Evolutionary conservation across 2,888 invertebrate genomes (phyloP).

Genomic region (Ptychoptera contaminata): DNA sequence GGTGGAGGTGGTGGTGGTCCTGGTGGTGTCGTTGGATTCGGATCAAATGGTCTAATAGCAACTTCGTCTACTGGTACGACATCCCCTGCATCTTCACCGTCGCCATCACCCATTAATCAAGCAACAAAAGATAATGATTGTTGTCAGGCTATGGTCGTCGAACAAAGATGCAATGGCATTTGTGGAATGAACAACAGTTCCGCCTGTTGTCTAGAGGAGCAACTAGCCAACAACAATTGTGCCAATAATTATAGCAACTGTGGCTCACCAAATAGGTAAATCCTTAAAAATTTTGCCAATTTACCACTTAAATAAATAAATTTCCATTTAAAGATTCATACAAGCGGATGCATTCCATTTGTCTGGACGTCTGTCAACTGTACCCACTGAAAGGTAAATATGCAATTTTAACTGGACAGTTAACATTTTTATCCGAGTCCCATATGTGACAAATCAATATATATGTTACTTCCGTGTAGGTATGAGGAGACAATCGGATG

Average conservation of each 20-base stretch:
- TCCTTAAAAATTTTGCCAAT: conserved; percentile 1
- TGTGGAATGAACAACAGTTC: background rate
- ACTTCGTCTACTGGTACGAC: conserved; percentile 2
- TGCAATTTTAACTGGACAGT: no score
- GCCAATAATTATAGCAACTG: background rate
- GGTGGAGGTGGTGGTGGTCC: conserved; percentile 5
- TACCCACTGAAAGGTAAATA: conserved; percentile 16
- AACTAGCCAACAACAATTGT: background rate
- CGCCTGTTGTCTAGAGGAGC: background rate
- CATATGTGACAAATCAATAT: no score
- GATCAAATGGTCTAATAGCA: conserved; percentile 11
- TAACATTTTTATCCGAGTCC: background rate
- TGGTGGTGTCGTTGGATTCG: background rate
- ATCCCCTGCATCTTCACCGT: conserved; percentile 1
- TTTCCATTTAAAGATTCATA: background rate
- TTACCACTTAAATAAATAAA: conserved; percentile 9
- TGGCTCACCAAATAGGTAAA: background rate
- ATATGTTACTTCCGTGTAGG: conserved; percentile 6
- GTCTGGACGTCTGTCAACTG: conserved; percentile 15
- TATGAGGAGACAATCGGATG: conserved; percentile 23
- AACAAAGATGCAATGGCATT: background rate
- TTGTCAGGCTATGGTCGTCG: background rate
- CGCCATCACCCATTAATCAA: conserved; percentile 1
- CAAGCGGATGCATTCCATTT: no score
- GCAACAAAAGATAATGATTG: background rate